Evolutionary conservation across 2,888 invertebrate species (phyloP).

Genomic region (Acanthacorydalis orientalis): DNA sequence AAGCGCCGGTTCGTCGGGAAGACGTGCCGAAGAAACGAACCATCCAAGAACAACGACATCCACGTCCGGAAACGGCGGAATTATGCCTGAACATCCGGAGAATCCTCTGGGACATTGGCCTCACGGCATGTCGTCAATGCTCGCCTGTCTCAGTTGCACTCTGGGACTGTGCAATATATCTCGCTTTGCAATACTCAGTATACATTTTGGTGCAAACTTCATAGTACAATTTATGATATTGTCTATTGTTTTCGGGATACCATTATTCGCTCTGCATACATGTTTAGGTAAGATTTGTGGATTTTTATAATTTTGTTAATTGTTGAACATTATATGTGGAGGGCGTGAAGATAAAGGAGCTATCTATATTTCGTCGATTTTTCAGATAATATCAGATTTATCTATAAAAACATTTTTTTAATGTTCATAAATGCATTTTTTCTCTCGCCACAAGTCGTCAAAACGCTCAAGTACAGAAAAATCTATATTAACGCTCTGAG

Average conservation of each 20-base stretch:
- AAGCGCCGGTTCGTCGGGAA: background rate
- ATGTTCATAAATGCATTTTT: too few species aligned
- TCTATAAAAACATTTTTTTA: too few species aligned
- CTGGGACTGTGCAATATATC: slow-evolving; percentile 78
- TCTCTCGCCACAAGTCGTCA: too few species aligned
- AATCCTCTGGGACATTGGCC: slow-evolving; percentile 47
- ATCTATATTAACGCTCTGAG: too few species aligned
- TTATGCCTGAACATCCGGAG: slow-evolving; percentile 21
- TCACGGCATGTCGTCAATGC: slow-evolving; percentile 54
- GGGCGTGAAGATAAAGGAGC: too few species aligned
- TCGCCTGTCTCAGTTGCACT: slow-evolving; percentile 73
- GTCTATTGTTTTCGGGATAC: slow-evolving; percentile 64
- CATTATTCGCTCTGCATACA: slow-evolving; percentile 59
- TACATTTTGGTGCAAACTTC: slow-evolving; percentile 79
- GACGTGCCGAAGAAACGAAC: background rate
- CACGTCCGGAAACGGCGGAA: background rate
- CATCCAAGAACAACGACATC: background rate
- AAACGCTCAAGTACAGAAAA: too few species aligned
- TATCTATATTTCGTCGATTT: too few species aligned
- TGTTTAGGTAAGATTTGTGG: slow-evolving; percentile 45
- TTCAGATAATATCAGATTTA: too few species aligned
- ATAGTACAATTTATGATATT: slow-evolving; percentile 75
- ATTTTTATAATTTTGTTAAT: background rate
- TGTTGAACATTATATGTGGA: too few species aligned
- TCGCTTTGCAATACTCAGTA: slow-evolving; percentile 69